Conservation (phyloP, 1,140 invertebrate species). For the Holotrichia oblita region DNA sequence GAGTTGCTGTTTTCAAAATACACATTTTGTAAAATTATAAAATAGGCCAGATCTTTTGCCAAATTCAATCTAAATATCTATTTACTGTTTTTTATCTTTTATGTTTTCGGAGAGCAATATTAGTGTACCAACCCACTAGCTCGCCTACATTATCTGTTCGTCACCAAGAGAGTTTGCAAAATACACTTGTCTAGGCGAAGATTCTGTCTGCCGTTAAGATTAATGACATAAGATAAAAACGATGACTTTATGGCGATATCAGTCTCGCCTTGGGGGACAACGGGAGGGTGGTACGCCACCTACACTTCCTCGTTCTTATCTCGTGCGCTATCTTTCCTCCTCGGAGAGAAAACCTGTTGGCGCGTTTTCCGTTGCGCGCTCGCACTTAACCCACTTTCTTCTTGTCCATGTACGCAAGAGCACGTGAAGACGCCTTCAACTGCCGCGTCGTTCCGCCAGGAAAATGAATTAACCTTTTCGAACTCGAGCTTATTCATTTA, state of each 20-base stretch:
- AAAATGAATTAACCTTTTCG: slow-evolving; percentile 24
- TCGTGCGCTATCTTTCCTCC: slow-evolving; percentile 33
- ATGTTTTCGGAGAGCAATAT: not conserved
- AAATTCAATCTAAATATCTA: too few species aligned
- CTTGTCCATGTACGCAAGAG: slow-evolving; percentile 23
- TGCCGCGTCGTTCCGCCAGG: not conserved
- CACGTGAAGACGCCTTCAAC: slow-evolving; percentile 1
- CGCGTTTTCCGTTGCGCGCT: slow-evolving; percentile 29
- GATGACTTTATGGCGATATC: slow-evolving; percentile 49
- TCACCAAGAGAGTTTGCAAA: slow-evolving; percentile 42
- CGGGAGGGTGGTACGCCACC: not conserved
- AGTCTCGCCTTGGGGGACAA: slow-evolving; percentile 41
- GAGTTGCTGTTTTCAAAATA: too few species aligned
- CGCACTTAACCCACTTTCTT: slow-evolving; percentile 48
- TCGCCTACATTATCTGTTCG: not conserved
- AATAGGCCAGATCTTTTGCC: too few species aligned
- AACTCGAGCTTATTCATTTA: slow-evolving; percentile 29
- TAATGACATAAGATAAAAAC: slow-evolving; percentile 51
- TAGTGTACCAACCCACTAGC: not conserved
- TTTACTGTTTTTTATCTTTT: too few species aligned
- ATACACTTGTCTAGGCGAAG: slow-evolving; percentile 43
- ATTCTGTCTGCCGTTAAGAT: slow-evolving; percentile 42
- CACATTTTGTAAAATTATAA: too few species aligned
- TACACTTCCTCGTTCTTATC: slow-evolving; percentile 37
- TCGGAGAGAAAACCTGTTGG: slow-evolving; percentile 49